phyloP scores from a whole-genome alignment of 64 coral and sea anemone genomes.

The Cladopsammia gracilis region DNA sequence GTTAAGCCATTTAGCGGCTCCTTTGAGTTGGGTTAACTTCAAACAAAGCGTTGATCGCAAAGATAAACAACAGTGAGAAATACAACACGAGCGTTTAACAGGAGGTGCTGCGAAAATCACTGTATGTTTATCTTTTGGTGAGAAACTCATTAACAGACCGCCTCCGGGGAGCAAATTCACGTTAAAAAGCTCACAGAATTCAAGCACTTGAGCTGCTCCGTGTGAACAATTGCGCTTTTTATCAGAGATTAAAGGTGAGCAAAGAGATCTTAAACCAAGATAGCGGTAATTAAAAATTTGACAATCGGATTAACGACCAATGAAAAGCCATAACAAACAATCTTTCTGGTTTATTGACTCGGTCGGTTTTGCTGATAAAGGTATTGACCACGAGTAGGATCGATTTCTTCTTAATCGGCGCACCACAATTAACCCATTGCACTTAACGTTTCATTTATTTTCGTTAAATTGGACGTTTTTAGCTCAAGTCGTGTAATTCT shows the following conservation, averaged over 20 bases:
- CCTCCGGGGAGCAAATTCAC: conserved; percentile 8
- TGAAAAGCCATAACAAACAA: conserved; percentile 73
- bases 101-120: conserved; percentile 56
- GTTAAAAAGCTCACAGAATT: neutral
- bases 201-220: conserved; percentile 59
- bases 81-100: conserved; percentile 16
- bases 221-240: conserved; percentile 82
- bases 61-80: conserved; percentile 79
- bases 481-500: neutral
- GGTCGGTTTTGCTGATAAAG: conserved; percentile 62
- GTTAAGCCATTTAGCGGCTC: conserved; percentile 78
- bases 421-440: neutral
- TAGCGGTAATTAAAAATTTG: conserved; percentile 86
- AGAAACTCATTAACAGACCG: conserved; percentile 38
- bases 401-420: conserved; percentile 51
- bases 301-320: conserved; percentile 87
- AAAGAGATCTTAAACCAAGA: conserved; percentile 71
- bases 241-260: conserved; percentile 65
- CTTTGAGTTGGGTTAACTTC: conserved; percentile 63
- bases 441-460: neutral
- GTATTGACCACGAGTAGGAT: conserved; percentile 21
- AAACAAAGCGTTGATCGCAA: conserved; percentile 66
- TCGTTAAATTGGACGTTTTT: neutral
- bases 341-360: conserved; percentile 80
- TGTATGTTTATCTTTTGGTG: conserved; percentile 55